Evolutionary conservation across 2,113 vertebrate species (phyloP), one percentile per base, ranked within the genome.

Genomic region (Sprattus sprattus): DNA sequence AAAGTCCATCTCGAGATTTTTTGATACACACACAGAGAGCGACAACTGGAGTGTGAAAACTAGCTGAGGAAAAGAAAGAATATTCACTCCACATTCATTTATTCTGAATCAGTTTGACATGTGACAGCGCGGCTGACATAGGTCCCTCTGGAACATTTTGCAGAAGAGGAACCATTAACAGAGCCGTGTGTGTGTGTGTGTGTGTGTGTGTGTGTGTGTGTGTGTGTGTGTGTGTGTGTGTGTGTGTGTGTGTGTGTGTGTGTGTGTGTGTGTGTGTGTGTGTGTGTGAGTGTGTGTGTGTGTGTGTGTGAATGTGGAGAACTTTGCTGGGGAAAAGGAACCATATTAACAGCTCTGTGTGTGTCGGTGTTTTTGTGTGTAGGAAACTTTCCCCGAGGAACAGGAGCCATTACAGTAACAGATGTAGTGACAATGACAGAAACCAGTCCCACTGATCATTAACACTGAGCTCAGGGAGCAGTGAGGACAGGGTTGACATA

Each of bases 351-450:
- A n/a, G n/a, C n/a, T n/a, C n/a, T n/a, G 82, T 83, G 82, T 39
- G 82, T 39, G 47, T 83, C 28, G 44, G 82, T 83, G 82, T 60
- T 28, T 54, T 28, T 83, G 54, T 83, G 82, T 67, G 54, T 83
- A 54, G 22, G 52, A 39, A 39, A 39, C 39, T 83, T 32, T 67
- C 15, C 15, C 2, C 50, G 0, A 16, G 52, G 15, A 16, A 18
- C 52, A 20, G 16, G 4, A 57, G 5, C 52, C 18, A 57, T 47
- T 47, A 47, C 46, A 47, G 46, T 47, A 47, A 47, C 46, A 1
- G 46, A 39, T 39, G 39, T 39, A 39, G 39, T 39, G 39, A 7
- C 46, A 47, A 10, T 7, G 46, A 47, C 6, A 47, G 46, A 47
- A 47, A 47, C 46, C 46, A 47, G 46, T 7, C 39, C 39, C 46